These are phyloP conservation scores for Charina bottae DNA, from an alignment of 2,113 vertebrate genomes.

Conservation along the genomic window DNA sequence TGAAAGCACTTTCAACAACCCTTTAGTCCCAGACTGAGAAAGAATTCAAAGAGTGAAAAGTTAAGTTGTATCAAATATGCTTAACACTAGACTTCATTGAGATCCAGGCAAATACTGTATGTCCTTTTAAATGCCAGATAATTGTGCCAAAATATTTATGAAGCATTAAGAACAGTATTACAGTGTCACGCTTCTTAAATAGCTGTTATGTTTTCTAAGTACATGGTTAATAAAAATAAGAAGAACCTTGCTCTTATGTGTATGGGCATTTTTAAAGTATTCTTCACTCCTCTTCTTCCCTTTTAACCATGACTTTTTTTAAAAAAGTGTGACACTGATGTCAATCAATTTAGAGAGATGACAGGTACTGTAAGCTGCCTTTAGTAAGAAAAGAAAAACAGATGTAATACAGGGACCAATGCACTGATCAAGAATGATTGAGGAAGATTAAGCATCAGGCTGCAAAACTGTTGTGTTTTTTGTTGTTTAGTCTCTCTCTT, in stretches of 20 bases:
- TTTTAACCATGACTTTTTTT: neutral
- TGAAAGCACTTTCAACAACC: constrained; percentile 26
- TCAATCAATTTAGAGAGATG: neutral
- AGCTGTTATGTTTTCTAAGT: neutral
- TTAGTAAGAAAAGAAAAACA: neutral
- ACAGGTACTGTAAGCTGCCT: neutral
- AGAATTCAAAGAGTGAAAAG: constrained; percentile 39
- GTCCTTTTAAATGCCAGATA: constrained; percentile 44
- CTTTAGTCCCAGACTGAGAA: constrained; percentile 34
- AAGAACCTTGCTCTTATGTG: neutral
- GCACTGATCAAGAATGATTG: neutral
- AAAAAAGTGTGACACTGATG: neutral
- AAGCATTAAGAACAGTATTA: constrained; percentile 34
- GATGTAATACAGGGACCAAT: neutral
- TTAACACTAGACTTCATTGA: constrained; percentile 37
- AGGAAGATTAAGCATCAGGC: too few species aligned
- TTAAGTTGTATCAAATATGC: constrained; percentile 38
- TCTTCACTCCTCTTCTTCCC: neutral
- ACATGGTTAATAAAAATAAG: neutral
- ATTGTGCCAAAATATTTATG: constrained; percentile 49
- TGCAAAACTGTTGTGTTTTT: too few species aligned
- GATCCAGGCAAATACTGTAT: constrained; percentile 22
- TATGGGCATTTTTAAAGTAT: constrained; percentile 2
- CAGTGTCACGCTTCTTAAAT: neutral
- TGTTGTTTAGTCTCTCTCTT: too few species aligned